phyloP scores from a whole-genome alignment of 1,140 invertebrate species.

The Brachionus asplanchnoidis region DNA sequence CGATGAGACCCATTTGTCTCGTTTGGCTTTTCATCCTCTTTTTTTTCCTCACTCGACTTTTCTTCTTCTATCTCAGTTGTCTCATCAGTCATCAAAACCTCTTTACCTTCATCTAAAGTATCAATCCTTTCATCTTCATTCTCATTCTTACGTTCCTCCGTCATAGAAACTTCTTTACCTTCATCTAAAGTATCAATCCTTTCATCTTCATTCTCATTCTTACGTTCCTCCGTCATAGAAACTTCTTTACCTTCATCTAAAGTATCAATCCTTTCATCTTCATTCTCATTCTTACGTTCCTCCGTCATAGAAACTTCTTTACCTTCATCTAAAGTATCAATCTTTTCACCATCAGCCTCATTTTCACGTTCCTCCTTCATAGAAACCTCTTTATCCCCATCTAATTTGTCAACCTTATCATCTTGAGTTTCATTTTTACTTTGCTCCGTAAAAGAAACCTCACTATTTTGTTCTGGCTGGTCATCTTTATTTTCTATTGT shows the following conservation, averaged over 20 bases:
- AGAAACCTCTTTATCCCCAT: too few relatives aligned
- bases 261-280: neutral
- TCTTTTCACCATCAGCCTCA: neutral
- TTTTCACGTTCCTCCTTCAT: too few relatives aligned
- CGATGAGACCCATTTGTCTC: neutral
- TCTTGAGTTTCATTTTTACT: neutral
- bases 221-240: neutral
- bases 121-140: neutral
- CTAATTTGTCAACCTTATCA: neutral
- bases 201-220: neutral
- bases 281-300: neutral
- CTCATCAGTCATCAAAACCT: neutral
- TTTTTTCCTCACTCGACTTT: neutral
- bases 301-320: neutral
- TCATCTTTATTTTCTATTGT: neutral
- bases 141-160: neutral
- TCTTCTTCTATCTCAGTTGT: neutral
- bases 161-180: neutral
- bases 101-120: neutral
- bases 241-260: neutral
- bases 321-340: neutral
- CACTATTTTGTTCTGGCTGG: too few relatives aligned
- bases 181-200: neutral
- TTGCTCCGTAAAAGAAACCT: too few relatives aligned
- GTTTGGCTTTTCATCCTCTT: neutral